A percentile compares a stretch with the other conserved stretches of the same genome.
phyloP scores from a whole-genome alignment of 2,113 vertebrate genomes.

The Chaetorhynchus papuensis region DNA sequence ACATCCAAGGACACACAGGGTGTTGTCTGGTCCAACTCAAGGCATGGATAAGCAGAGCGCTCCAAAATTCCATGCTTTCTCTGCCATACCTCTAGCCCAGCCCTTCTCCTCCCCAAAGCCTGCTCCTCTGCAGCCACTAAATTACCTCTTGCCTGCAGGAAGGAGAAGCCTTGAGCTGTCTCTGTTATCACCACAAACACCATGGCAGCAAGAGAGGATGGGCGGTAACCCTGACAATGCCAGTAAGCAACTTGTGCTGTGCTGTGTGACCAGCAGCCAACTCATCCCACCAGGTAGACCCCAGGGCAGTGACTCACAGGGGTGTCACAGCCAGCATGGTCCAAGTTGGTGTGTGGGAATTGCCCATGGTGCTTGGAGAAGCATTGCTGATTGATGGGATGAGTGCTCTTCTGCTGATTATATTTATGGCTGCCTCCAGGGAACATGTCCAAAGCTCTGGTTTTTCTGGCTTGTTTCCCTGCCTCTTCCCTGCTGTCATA shows the following conservation, averaged over 20 bases:
- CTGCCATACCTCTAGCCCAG: background rate
- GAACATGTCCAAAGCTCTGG: background rate
- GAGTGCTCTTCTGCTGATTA: background rate
- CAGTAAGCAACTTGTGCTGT: background rate
- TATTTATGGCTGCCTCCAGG: background rate
- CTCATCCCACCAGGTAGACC: conserved; percentile 5
- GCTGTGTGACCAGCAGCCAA: background rate
- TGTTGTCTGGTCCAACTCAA: background rate
- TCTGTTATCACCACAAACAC: conserved; percentile 45
- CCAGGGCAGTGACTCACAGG: background rate
- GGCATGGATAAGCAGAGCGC: background rate
- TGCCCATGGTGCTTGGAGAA: background rate
- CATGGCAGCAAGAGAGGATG: conserved; percentile 2
- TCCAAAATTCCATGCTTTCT: background rate
- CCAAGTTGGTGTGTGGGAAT: background rate
- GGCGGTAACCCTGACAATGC: background rate
- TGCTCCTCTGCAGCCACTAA: background rate
- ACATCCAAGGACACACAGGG: background rate
- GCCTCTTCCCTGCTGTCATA: background rate
- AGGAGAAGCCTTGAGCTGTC: background rate
- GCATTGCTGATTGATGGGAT: background rate
- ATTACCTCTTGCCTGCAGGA: background rate
- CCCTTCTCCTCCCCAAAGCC: background rate
- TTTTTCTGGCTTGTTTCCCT: background rate
- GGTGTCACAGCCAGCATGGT: background rate